Evolutionary conservation across 2,797 vertebrate species (phyloP).

Genomic region (Chromobotia macracanthus): DNA sequence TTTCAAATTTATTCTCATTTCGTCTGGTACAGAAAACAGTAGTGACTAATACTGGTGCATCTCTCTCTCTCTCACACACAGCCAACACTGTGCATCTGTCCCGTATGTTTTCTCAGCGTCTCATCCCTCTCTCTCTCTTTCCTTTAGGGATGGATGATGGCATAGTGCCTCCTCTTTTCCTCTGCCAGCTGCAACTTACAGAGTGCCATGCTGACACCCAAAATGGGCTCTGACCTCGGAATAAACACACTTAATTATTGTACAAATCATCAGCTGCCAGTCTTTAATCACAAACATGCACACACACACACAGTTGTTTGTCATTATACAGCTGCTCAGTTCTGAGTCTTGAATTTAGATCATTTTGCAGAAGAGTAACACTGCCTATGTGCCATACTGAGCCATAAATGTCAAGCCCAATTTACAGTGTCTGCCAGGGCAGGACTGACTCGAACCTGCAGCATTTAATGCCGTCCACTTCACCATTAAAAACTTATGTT

Average conservation of each 20-base stretch:
- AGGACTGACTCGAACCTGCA: constrained; percentile 14
- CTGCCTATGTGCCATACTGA: constrained; percentile 22
- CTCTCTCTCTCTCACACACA: neutral
- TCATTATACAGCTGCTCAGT: constrained; percentile 20
- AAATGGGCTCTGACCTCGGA: constrained; percentile 35
- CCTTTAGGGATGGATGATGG: constrained; percentile 28
- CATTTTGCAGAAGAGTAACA: constrained; percentile 16
- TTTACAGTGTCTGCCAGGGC: constrained; percentile 28
- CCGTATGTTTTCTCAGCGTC: constrained; percentile 21
- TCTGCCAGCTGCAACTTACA: constrained; percentile 35
- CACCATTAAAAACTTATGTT: constrained; percentile 12
- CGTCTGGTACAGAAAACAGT: neutral
- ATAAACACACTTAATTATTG: constrained; percentile 53
- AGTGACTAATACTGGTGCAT: constrained; percentile 19
- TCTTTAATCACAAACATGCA: constrained; percentile 38
- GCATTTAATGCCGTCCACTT: constrained; percentile 4
- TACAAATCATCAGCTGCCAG: constrained; percentile 47
- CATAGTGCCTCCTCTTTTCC: constrained; percentile 17
- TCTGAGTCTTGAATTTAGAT: constrained; percentile 40
- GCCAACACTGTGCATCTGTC: constrained; percentile 21
- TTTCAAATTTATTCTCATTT: neutral
- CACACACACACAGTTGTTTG: constrained; percentile 23
- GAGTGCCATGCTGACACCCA: constrained; percentile 30
- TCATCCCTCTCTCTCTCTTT: constrained; percentile 9
- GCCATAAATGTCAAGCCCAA: constrained; percentile 29